Conservation (phyloP, 2,888 invertebrate species). For the Lycocerus yunnanus region DNA sequence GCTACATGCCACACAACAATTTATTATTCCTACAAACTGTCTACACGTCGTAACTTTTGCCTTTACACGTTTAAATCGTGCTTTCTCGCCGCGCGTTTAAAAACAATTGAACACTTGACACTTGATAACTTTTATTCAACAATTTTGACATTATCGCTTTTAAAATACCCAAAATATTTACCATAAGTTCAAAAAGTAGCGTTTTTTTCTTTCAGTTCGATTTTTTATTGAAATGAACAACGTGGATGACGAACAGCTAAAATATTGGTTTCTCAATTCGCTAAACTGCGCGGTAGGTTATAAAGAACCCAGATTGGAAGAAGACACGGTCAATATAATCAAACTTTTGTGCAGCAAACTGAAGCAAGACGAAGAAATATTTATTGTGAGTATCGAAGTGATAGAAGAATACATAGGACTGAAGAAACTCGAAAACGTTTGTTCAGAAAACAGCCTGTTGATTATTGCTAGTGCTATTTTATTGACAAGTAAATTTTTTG, state of each 20-base stretch:
- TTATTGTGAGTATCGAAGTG: constrained; percentile 45
- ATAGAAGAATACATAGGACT: not conserved
- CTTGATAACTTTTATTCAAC: not conserved
- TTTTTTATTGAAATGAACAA: not conserved
- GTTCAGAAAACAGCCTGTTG: constrained; percentile 41
- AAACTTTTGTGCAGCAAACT: constrained; percentile 44
- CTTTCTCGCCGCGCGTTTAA: no score
- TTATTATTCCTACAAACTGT: no score
- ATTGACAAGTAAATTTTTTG: constrained; percentile 45
- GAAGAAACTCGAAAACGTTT: not conserved
- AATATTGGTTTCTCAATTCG: not conserved
- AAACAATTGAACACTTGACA: not conserved
- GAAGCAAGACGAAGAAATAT: constrained; percentile 46
- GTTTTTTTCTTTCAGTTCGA: not conserved
- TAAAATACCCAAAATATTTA: not conserved
- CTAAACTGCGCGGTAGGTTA: constrained; percentile 23
- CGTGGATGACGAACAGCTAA: not conserved
- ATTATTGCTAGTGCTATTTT: constrained; percentile 41
- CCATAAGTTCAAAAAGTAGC: not conserved
- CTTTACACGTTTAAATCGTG: no score
- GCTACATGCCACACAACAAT: no score
- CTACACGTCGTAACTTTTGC: no score
- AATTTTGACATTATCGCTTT: not conserved
- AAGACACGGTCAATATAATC: constrained; percentile 39
- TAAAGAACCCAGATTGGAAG: constrained; percentile 43